Conservation (phyloP, 2,888 invertebrate species). For the Uropetala carovei region DNA sequence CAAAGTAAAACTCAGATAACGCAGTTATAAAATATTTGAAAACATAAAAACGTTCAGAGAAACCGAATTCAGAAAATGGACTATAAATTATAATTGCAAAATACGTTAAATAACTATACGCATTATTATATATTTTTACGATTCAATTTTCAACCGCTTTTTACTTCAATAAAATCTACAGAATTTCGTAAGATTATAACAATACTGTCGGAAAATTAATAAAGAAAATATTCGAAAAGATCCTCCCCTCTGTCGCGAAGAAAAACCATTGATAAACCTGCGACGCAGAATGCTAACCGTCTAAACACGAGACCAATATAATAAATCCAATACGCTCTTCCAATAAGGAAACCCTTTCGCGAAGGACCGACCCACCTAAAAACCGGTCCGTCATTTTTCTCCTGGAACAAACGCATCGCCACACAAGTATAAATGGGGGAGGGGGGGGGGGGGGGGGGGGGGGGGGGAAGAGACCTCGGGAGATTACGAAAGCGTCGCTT, state of each 20-base stretch:
- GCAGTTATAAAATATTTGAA: not conserved
- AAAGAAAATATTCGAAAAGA: not conserved
- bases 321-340: slow-evolving; percentile 11
- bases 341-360: not conserved
- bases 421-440: slow-evolving; percentile 46
- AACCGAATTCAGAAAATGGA: too few relatives aligned
- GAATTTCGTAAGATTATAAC: slow-evolving; percentile 1
- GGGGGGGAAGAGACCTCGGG: not conserved
- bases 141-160: too few relatives aligned
- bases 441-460: too few relatives aligned
- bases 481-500: slow-evolving; percentile 54
- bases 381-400: slow-evolving; percentile 38
- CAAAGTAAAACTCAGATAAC: not conserved
- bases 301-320: not conserved
- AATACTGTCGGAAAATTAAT: not conserved
- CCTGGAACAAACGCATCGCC: slow-evolving; percentile 40
- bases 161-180: not conserved
- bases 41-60: too few relatives aligned
- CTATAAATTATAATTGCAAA: too few relatives aligned
- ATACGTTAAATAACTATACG: too few relatives aligned
- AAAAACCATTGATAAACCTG: not conserved
- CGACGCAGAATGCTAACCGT: not conserved
- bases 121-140: too few relatives aligned
- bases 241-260: not conserved
- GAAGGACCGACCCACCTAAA: not conserved